Conservation (phyloP, 2,797 vertebrate genomes). For the Ciconia nigra region DNA sequence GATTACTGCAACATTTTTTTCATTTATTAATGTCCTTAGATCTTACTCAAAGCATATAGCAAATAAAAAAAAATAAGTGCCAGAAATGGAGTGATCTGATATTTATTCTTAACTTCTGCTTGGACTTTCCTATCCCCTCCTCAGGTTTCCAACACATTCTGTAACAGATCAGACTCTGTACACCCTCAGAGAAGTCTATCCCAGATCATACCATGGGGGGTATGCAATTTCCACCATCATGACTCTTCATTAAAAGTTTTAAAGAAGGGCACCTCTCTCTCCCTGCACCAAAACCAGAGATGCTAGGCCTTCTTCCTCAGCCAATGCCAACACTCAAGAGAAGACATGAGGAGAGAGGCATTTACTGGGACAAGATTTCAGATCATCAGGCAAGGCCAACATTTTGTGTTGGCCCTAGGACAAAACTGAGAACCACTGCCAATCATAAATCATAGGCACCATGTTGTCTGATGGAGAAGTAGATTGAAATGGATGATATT, state of each 20-base stretch:
- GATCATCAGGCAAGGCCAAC: neutral
- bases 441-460: neutral
- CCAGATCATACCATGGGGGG: neutral
- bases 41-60: neutral
- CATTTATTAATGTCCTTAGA: neutral
- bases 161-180: neutral
- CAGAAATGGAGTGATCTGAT: neutral
- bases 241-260: neutral
- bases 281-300: neutral
- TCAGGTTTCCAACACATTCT: neutral
- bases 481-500: neutral
- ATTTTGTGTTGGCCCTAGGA: neutral
- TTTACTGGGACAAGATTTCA: neutral
- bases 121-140: neutral
- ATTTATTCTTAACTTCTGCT: neutral
- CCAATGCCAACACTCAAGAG: neutral
- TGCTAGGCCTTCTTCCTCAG: neutral
- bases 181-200: neutral
- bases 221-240: neutral
- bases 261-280: neutral
- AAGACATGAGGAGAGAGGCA: neutral
- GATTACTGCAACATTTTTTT: neutral
- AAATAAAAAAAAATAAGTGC: neutral
- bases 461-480: neutral
- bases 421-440: neutral